Evolutionary conservation across 2,113 vertebrate species (phyloP).

Genomic region (Sturnira hondurensis): DNA sequence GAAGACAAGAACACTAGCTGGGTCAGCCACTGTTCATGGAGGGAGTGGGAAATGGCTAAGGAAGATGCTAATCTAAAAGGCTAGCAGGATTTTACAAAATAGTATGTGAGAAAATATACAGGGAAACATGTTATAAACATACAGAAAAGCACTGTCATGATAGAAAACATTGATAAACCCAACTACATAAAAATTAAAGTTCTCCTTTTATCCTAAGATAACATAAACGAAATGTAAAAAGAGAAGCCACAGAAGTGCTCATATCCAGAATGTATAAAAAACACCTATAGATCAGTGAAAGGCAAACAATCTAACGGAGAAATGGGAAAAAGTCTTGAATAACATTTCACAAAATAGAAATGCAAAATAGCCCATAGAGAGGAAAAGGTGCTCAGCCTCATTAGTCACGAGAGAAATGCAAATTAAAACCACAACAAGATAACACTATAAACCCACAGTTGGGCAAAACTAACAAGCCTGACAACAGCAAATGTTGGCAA

Average conservation of each 20-base stretch:
- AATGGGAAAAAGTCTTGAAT: not conserved
- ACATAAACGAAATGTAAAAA: constrained; percentile 3
- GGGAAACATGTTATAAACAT: not conserved
- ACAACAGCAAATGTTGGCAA: not conserved
- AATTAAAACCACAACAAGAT: not conserved
- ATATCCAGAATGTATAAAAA: not conserved
- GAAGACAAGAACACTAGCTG: not conserved
- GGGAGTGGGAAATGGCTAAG: not conserved
- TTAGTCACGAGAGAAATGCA: not conserved
- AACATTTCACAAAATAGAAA: not conserved
- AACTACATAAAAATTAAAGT: not conserved
- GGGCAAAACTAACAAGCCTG: not conserved
- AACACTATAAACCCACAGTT: not conserved
- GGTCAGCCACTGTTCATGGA: not conserved
- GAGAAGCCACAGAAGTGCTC: not conserved
- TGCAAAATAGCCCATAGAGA: not conserved
- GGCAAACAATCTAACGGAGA: not conserved
- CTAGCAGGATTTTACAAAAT: not conserved
- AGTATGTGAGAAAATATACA: not conserved
- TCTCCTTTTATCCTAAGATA: constrained; percentile 2
- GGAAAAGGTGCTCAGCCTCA: not conserved
- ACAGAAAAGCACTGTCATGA: not conserved
- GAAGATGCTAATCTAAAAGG: not conserved
- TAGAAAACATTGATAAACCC: not conserved
- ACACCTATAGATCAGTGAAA: not conserved